phyloP scores from a whole-genome alignment of 92 coral and sea anemone species.

The Pocillopora grandis region DNA sequence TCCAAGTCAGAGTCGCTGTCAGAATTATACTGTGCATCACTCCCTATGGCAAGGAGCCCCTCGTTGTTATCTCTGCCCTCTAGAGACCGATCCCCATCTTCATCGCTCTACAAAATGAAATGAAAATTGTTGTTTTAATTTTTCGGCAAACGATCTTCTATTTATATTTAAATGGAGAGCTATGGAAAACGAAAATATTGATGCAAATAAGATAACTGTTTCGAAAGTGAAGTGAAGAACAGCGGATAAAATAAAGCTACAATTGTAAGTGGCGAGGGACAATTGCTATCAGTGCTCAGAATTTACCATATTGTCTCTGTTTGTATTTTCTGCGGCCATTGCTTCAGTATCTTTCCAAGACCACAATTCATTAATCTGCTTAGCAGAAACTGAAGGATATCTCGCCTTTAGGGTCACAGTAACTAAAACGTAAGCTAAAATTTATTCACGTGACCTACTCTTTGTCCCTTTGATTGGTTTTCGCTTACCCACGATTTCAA shows the following conservation, averaged over 20 bases:
- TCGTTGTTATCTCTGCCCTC: neutral
- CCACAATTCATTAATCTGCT: neutral
- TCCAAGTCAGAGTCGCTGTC: neutral
- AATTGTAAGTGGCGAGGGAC: neutral
- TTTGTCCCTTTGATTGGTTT: too few relatives aligned
- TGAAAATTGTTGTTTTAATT: neutral
- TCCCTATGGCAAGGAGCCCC: neutral
- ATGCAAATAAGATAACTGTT: neutral
- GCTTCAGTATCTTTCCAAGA: neutral
- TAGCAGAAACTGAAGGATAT: neutral
- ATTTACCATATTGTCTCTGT: neutral
- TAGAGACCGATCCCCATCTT: neutral
- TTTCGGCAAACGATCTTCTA: neutral
- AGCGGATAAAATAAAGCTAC: neutral
- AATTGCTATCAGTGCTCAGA: neutral
- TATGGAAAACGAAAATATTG: neutral
- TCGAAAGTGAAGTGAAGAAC: neutral
- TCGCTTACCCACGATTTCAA: too few relatives aligned
- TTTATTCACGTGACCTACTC: too few relatives aligned
- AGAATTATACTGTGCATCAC: neutral
- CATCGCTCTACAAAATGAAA: neutral
- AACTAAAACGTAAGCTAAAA: too few relatives aligned
- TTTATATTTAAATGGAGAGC: neutral
- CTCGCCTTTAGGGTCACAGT: too few relatives aligned
- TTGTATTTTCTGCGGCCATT: neutral